Evolutionary conservation across 2,888 invertebrate genomes (phyloP).

Genomic region (Aromia moschata): DNA sequence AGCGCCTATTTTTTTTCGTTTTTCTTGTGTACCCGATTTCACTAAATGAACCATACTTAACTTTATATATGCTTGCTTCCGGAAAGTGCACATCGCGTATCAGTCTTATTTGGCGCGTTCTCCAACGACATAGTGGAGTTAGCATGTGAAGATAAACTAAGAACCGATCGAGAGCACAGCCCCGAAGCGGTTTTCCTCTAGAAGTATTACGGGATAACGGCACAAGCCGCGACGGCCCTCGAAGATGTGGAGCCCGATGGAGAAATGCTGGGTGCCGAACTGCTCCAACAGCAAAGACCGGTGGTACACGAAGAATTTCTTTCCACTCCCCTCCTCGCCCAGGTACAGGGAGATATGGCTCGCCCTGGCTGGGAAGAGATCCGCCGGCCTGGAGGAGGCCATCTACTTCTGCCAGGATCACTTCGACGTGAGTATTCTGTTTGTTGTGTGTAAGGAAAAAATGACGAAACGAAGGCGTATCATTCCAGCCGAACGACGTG

Average conservation of each 20-base stretch:
- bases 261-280: constrained; percentile 18
- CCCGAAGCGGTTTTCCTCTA: too few species aligned
- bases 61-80: too few species aligned
- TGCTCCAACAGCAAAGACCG: neutral
- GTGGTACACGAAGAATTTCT: neutral
- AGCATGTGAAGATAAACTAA: too few species aligned
- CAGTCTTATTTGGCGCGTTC: too few species aligned
- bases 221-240: too few species aligned
- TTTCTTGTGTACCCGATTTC: too few species aligned
- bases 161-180: too few species aligned
- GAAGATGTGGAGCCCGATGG: neutral
- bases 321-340: neutral
- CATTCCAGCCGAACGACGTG: neutral
- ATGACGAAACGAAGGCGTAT: neutral
- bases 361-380: constrained; percentile 12
- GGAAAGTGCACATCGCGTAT: too few species aligned
- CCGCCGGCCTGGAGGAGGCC: neutral
- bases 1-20: too few species aligned
- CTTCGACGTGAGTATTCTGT: constrained; percentile 12
- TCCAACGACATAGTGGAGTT: too few species aligned
- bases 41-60: too few species aligned
- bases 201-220: too few species aligned
- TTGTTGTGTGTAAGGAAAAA: neutral
- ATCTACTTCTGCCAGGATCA: constrained; percentile 11
- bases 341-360: constrained; percentile 6